Evolutionary conservation across 2,888 invertebrate species (phyloP), one percentile per base, ranked within the genome.

Genomic region (Machimus rusticus): DNA sequence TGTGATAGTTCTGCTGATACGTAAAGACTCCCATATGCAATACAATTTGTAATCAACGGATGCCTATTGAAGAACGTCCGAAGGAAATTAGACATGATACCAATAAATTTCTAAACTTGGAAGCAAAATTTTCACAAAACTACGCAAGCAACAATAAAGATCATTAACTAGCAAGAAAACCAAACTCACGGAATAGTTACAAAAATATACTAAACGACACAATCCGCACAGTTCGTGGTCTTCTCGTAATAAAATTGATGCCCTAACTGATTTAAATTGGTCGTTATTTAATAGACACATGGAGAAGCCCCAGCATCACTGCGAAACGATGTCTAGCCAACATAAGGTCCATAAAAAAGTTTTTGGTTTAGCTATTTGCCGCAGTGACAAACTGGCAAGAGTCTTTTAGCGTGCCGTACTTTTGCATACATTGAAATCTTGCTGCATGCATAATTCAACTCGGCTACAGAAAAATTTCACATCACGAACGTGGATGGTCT

Each of bases 1-100:
- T 97, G 97, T 0, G 96, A 95, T 87, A 96, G 94, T 91, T 97
- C 97, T 0, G 97, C 97, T 5, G 95, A 95, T 0, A 95, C 95
- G 91, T 96, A 97, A 90, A 97, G 95, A 0, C 95, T 94, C 5
- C 96, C 97, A 91, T 97, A 97, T 51, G 96, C 94, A 3, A 94
- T 91, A 89, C 94, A 93, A 90, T 95, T 95, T 87, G 94, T 93
- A 66, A 94, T 88, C 39, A 95, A 92, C 0, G 95, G 95, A 88
- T 94, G 92, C 89, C 91, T 93, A 89, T 92, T 91, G 78, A 95
- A 93, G 16, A 94, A 28, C 14, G n/a, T 34, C 37, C 76, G 76
- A 16, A 76, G n/a, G 14, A 37, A 37, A 19, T 76, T 76, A 9
- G 28, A 66, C 66, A 66, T 66, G 12, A 66, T 19, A 51, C 6